Conservation (phyloP, 2,888 invertebrate genomes). For the Malthinus seriepunctatus region DNA sequence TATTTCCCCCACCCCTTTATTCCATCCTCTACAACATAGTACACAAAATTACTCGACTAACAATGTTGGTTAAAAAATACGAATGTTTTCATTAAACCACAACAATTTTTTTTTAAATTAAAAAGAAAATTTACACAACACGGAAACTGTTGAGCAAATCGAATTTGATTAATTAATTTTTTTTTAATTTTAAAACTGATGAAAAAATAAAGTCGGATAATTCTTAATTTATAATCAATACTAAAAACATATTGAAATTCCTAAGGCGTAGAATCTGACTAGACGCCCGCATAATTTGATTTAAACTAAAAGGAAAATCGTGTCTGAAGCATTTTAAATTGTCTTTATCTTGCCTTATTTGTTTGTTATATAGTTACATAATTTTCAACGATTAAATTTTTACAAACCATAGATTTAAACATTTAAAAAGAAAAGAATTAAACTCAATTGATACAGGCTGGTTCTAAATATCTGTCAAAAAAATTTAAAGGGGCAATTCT, state of each 20-base stretch:
- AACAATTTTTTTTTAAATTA: constrained; percentile 13
- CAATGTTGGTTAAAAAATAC: constrained; percentile 10
- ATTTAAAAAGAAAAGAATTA: no score
- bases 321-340: constrained; percentile 21
- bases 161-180: constrained; percentile 6
- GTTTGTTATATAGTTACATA: constrained; percentile 9
- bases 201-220: constrained; percentile 9
- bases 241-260: constrained; percentile 30
- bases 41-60: constrained; percentile 18
- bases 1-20: neutral
- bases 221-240: constrained; percentile 31
- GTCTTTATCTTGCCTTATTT: constrained; percentile 11
- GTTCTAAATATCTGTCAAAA: no score
- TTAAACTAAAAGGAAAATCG: constrained; percentile 31
- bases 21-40: constrained; percentile 6
- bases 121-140: neutral
- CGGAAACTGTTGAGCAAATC: neutral
- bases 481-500: no score
- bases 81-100: constrained; percentile 13
- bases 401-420: no score
- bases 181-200: constrained; percentile 5
- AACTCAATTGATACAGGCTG: no score
- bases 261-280: constrained; percentile 21
- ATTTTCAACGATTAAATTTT: neutral
- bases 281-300: constrained; percentile 29